A percentile compares a stretch with the other conserved stretches of the same genome.
phyloP scores from a whole-genome alignment of 2,888 invertebrate genomes.

The Nipponacmea schrenckii region DNA sequence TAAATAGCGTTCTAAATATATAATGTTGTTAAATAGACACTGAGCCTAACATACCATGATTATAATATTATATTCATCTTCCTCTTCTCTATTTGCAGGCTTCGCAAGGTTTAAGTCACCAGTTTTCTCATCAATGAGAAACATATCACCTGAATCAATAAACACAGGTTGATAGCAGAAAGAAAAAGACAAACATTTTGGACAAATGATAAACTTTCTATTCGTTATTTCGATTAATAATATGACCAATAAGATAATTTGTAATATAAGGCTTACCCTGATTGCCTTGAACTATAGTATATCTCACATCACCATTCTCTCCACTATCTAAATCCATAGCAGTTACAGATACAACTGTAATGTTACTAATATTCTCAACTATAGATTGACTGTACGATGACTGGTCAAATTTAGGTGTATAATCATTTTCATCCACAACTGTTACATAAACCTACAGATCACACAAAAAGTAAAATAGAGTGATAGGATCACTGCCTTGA shows the following conservation, averaged over 20 bases:
- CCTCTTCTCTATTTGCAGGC: conserved; percentile 1
- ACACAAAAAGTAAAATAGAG: background rate
- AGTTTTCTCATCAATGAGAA: background rate
- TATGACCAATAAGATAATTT: too few relatives aligned
- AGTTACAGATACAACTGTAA: conserved; percentile 74
- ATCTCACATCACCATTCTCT: conserved; percentile 77
- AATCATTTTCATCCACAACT: conserved; percentile 86
- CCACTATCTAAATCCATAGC: conserved; percentile 88
- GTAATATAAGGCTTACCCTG: conserved; percentile 74
- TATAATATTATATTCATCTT: background rate
- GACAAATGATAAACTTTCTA: too few relatives aligned
- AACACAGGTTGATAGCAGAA: background rate
- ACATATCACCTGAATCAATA: background rate
- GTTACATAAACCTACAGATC: conserved; percentile 30
- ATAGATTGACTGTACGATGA: conserved; percentile 24
- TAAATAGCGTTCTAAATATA: too few relatives aligned
- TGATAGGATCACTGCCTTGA: too few relatives aligned
- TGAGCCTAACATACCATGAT: too few relatives aligned
- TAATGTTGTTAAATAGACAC: too few relatives aligned
- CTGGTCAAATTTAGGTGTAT: conserved; percentile 80
- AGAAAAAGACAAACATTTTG: too few relatives aligned
- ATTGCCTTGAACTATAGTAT: conserved; percentile 78
- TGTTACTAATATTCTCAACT: conserved; percentile 19
- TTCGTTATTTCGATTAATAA: too few relatives aligned
- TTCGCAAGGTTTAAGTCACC: background rate